Evolutionary conservation across 2,113 vertebrate genomes (phyloP), one percentile per base, ranked within the genome.

Genomic region (Rallus limicola): DNA sequence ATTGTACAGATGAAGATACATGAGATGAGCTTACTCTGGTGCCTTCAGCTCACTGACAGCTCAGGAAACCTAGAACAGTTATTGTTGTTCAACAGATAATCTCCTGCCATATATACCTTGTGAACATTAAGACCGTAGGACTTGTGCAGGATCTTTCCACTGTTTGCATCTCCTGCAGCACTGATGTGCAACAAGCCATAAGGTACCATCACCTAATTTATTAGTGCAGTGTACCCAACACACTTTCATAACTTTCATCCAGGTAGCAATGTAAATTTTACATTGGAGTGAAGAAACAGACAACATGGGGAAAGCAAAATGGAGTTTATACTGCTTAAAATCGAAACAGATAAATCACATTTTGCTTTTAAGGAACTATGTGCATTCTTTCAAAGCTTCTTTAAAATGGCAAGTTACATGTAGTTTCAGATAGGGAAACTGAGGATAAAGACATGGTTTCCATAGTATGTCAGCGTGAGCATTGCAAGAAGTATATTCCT

Each of bases 61-160:
- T 83, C 20, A 38, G 40, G 46, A 80, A 93, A 72, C 9, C n/a
- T 74, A 23, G 44, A 80, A 62, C 3, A 65, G 50, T 33, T 90
- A 72, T 17, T 82, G 33, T 18, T 85, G 31, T 82, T 88, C 59
- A 44, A n/a, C 31, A 90, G 40, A 40, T n/a, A 33, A 76, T 48
- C 38, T 74, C 55, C 44, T 70, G 42, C 24, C n/a, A 21, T 46
- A 17, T 9, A 20, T 90, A 64, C 44, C n/a, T n/a, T 53, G 52
- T 53, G 46, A 74, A 67, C 21, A 63, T 5, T 18, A 42, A 12
- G 42, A 78, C 10, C 0, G 0, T 2, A 46, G 33, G 63, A 81
- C 2, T 8, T 60, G 9, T 48, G 38, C 9, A 63, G 64, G 28
- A 38, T 71, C 58, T 34, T 88, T 68, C 34, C 38, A 38, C 18